These are phyloP conservation scores for Cabera pusaria DNA, from an alignment of 2,888 invertebrate species.

Conservation along the genomic window DNA sequence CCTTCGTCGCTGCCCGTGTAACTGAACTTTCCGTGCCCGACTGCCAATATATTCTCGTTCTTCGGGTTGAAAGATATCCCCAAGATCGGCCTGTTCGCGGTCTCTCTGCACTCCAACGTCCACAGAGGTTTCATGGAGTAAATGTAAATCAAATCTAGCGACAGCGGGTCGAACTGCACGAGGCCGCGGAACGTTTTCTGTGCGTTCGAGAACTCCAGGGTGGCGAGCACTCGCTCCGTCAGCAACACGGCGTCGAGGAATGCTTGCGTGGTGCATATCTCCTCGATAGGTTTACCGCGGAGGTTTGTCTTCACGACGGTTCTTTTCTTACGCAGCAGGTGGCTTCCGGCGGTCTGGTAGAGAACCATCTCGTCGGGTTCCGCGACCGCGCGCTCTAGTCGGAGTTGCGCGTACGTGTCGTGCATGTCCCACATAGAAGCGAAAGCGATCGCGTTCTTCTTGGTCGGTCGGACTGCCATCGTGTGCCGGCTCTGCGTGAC, in stretches of 20 bases:
- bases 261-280: slow-evolving; percentile 50
- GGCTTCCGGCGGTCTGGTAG: slow-evolving; percentile 63
- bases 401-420: slow-evolving; percentile 85
- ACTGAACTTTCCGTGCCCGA: slow-evolving; percentile 88
- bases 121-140: slow-evolving; percentile 87
- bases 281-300: slow-evolving; percentile 51
- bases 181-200: slow-evolving; percentile 89
- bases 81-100: slow-evolving; percentile 82
- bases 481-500: slow-evolving; percentile 86
- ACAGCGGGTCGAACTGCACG: slow-evolving; percentile 83
- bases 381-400: slow-evolving; percentile 46
- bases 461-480: slow-evolving; percentile 78
- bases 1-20: slow-evolving; percentile 84
- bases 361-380: slow-evolving; percentile 74
- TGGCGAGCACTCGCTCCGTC: slow-evolving; percentile 88
- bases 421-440: slow-evolving; percentile 92
- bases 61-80: slow-evolving; percentile 86
- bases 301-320: slow-evolving; percentile 26
- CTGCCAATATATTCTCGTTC: slow-evolving; percentile 89
- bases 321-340: slow-evolving; percentile 57
- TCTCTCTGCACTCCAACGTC: slow-evolving; percentile 83
- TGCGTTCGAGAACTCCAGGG: slow-evolving; percentile 85
- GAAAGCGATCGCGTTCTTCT: slow-evolving; percentile 83
- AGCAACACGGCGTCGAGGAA: slow-evolving; percentile 86
- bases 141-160: slow-evolving; percentile 85